Percentiles rank a stretch among this genome's conserved stretches.
Evolutionary conservation across 2,797 vertebrate genomes (phyloP).

Genomic region (Onychomys torridus): DNA sequence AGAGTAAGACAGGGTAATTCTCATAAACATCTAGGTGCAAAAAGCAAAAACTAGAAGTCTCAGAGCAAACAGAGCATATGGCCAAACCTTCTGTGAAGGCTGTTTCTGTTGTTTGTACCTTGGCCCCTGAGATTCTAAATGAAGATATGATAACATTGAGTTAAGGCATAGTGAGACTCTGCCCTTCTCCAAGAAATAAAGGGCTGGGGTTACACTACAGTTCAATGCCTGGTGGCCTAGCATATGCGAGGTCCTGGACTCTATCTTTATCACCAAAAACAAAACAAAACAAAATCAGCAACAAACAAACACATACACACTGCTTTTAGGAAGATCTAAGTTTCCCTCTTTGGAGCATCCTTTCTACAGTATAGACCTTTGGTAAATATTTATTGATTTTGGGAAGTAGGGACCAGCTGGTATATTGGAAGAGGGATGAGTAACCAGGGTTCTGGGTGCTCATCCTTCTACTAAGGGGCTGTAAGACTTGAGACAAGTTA

Average conservation of each 20-base stretch:
- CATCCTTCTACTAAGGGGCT: not conserved
- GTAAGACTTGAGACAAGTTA: not conserved
- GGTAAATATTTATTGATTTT: not conserved
- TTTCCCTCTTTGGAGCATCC: not conserved
- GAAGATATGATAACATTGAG: not conserved
- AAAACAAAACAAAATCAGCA: not conserved
- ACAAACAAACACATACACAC: not conserved
- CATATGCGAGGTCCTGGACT: not conserved
- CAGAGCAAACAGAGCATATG: not conserved
- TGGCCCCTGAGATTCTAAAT: not conserved
- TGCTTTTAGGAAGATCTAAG: not conserved
- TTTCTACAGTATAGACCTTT: not conserved
- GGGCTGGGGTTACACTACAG: not conserved
- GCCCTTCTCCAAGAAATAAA: not conserved
- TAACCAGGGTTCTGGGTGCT: not conserved
- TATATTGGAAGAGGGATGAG: not conserved
- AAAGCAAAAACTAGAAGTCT: not conserved
- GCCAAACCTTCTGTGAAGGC: not conserved
- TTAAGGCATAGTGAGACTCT: not conserved
- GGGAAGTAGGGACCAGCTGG: no score
- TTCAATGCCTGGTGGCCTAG: not conserved
- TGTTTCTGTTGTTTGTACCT: not conserved
- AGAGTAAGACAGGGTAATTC: not conserved
- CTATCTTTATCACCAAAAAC: not conserved
- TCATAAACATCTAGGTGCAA: not conserved